phyloP scores from a whole-genome alignment of 1,140 invertebrate genomes.

The Lucilia sericata region DNA sequence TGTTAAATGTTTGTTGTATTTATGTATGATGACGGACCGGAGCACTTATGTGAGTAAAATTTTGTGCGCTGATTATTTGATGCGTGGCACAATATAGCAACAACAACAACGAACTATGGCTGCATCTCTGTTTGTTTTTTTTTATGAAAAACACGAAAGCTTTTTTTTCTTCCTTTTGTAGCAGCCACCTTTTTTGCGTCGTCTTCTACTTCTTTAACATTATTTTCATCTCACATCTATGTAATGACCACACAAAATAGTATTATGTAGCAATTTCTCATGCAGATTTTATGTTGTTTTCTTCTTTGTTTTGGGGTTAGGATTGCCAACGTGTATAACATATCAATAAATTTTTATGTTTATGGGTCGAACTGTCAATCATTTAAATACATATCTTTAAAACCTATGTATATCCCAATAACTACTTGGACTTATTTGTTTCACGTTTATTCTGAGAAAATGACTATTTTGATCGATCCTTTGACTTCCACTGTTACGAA shows the following conservation, averaged over 20 bases:
- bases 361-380: no score
- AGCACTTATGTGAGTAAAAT: neutral
- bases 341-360: no score
- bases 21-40: no score
- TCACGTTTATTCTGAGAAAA: no score
- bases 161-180: neutral
- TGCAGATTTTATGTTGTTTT: neutral
- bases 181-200: neutral
- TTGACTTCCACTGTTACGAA: no score
- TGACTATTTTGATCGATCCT: no score
- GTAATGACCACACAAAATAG: neutral
- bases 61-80: slow-evolving; percentile 23
- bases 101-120: neutral
- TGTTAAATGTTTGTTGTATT: neutral
- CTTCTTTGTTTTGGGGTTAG: no score
- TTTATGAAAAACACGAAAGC: neutral
- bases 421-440: no score
- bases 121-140: neutral
- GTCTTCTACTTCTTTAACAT: neutral
- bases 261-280: neutral
- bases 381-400: no score
- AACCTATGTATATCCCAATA: no score
- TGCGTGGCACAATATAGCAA: slow-evolving; percentile 2
- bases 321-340: no score
- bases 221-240: neutral